phyloP scores from a whole-genome alignment of 2,113 vertebrate species.

The Grantiella picta region DNA sequence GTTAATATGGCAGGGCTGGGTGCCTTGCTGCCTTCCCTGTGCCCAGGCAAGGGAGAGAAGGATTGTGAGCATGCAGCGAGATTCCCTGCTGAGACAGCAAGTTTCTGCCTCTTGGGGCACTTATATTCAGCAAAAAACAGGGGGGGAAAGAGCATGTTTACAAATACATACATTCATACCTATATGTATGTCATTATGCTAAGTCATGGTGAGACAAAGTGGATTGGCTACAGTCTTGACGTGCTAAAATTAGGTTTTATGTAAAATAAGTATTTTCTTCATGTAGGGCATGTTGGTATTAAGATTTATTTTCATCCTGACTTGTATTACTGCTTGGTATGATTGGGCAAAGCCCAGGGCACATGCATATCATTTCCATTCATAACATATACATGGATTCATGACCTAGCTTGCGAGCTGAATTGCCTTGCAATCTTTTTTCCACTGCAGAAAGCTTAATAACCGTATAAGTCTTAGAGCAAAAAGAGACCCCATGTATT shows the following conservation, averaged over 20 bases:
- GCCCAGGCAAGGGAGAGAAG: neutral
- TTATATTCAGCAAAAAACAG: neutral
- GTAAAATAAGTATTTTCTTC: slow-evolving; percentile 26
- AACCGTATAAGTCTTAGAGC: neutral
- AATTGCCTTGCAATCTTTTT: slow-evolving; percentile 31
- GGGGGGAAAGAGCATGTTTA: fast-evolving
- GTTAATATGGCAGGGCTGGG: neutral
- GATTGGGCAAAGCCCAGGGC: slow-evolving; percentile 43
- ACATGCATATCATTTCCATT: neutral
- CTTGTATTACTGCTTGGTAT: neutral
- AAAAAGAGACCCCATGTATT: neutral
- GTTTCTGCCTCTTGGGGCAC: neutral
- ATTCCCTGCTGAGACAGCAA: neutral
- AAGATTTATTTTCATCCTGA: slow-evolving; percentile 42
- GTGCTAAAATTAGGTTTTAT: slow-evolving; percentile 38
- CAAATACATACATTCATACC: neutral
- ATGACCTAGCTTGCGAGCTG: neutral
- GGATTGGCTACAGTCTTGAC: neutral
- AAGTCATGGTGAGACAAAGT: slow-evolving; percentile 20
- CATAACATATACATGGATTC: slow-evolving; percentile 32
- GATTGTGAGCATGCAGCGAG: neutral
- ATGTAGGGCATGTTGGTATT: slow-evolving; percentile 14
- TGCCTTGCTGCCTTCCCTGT: fast-evolving
- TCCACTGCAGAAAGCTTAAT: neutral
- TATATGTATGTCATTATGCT: neutral